phyloP scores from a whole-genome alignment of 2,113 vertebrate species.

The Bungarus multicinctus region DNA sequence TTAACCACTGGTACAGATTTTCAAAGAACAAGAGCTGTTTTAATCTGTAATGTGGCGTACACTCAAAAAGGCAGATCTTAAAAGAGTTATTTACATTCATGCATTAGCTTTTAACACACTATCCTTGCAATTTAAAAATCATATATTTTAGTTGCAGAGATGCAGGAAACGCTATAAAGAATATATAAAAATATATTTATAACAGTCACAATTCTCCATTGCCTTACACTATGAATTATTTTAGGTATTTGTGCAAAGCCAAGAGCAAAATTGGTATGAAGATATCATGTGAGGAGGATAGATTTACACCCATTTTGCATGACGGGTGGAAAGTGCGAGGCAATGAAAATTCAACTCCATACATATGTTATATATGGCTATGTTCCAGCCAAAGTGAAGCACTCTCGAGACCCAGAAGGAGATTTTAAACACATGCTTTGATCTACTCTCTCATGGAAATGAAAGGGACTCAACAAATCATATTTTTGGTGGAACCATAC shows the following conservation, averaged over 20 bases:
- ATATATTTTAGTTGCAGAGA: slow-evolving; percentile 69
- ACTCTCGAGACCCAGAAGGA: not conserved
- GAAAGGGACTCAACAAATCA: not conserved
- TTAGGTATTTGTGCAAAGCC: slow-evolving; percentile 38
- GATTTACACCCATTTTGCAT: slow-evolving; percentile 17
- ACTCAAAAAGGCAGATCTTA: slow-evolving; percentile 84
- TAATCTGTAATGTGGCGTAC: slow-evolving; percentile 75
- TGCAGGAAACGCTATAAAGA: slow-evolving; percentile 73
- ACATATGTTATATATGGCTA: slow-evolving; percentile 61
- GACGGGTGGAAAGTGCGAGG: slow-evolving; percentile 42
- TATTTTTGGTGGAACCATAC: not conserved
- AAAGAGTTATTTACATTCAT: slow-evolving; percentile 88
- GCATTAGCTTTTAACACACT: slow-evolving; percentile 76
- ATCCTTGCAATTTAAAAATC: slow-evolving; percentile 70
- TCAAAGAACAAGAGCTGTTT: slow-evolving; percentile 74
- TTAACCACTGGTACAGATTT: slow-evolving; percentile 68
- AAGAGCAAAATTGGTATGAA: slow-evolving; percentile 23
- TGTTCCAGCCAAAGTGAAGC: slow-evolving; percentile 11
- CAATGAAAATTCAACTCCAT: slow-evolving; percentile 55
- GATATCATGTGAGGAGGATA: slow-evolving; percentile 9
- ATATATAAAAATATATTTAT: slow-evolving; percentile 67
- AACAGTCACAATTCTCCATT: slow-evolving; percentile 62
- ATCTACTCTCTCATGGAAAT: not conserved
- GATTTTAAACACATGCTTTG: slow-evolving; percentile 1
- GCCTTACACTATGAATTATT: slow-evolving; percentile 65